A percentile compares a stretch with the other conserved stretches of the same genome.
Conservation (phyloP, 2,113 vertebrate genomes). For the Anarhynchus alexandrinus region DNA sequence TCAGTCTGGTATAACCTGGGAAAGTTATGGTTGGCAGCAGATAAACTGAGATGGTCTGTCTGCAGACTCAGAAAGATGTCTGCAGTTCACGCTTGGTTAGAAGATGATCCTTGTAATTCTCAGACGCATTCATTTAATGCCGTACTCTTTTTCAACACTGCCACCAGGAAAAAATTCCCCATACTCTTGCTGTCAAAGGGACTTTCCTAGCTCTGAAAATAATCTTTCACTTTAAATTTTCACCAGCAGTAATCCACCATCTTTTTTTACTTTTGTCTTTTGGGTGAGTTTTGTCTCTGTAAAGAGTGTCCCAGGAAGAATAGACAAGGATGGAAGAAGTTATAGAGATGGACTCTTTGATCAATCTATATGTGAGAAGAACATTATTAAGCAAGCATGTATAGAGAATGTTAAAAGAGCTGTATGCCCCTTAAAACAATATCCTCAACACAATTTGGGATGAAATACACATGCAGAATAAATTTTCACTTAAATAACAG, state of each 20-base stretch:
- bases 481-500: neutral
- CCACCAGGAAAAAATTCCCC: neutral
- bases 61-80: neutral
- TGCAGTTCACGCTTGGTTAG: neutral
- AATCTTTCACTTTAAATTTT: neutral
- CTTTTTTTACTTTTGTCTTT: neutral
- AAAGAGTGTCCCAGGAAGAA: neutral
- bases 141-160: neutral
- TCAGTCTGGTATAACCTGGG: neutral
- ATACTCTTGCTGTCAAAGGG: neutral
- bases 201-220: neutral
- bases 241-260: neutral
- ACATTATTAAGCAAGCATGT: neutral
- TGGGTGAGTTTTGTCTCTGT: neutral
- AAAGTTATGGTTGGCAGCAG: neutral
- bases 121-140: neutral
- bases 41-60: neutral
- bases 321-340: neutral
- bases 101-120: neutral
- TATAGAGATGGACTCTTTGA: neutral
- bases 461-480: neutral
- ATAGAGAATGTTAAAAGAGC: neutral
- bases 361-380: neutral
- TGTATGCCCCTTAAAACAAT: neutral
- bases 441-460: neutral